Percentiles rank a stretch among this genome's conserved stretches.
phyloP scores from a whole-genome alignment of 1,140 invertebrate genomes.

The Drosophila triauraria region DNA sequence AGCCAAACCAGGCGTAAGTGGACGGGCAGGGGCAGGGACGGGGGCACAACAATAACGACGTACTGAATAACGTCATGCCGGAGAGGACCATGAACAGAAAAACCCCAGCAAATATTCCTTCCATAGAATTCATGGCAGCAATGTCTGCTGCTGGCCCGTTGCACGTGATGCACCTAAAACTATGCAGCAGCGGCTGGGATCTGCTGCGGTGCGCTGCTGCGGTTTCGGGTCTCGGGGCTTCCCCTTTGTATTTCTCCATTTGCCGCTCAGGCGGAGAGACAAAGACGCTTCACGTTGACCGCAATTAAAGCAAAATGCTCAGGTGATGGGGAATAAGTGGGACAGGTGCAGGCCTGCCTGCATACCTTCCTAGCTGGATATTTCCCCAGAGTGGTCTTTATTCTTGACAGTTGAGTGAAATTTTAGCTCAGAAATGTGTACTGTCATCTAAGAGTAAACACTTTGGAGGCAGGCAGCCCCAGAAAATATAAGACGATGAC shows the following conservation, averaged over 20 bases:
- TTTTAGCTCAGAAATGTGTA: conserved; percentile 70
- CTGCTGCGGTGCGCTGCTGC: conserved; percentile 35
- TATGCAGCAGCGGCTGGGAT: conserved; percentile 51
- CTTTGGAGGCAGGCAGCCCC: conserved; percentile 10
- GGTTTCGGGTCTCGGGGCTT: conserved; percentile 11
- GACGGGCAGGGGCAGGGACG: background rate
- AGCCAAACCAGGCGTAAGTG: conserved; percentile 40
- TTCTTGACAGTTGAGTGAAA: conserved; percentile 72
- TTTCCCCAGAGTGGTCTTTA: conserved; percentile 19
- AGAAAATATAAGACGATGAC: conserved; percentile 38
- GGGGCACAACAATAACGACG: conserved; percentile 41
- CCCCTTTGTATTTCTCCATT: conserved; percentile 49
- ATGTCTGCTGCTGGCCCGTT: conserved; percentile 49
- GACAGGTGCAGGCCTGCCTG: conserved; percentile 24
- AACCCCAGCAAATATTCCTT: conserved; percentile 43
- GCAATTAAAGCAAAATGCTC: conserved; percentile 71
- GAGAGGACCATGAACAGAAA: conserved; percentile 29
- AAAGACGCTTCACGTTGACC: conserved; percentile 75
- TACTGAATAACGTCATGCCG: conserved; percentile 34
- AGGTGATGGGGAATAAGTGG: conserved; percentile 36
- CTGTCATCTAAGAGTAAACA: conserved; percentile 53
- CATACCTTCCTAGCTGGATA: conserved; percentile 42
- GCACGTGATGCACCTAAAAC: conserved; percentile 55
- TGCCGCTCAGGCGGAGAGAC: conserved; percentile 50
- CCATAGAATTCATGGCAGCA: conserved; percentile 52